Conservation (phyloP, 2,797 vertebrate species). For the Myotis daubentonii region DNA sequence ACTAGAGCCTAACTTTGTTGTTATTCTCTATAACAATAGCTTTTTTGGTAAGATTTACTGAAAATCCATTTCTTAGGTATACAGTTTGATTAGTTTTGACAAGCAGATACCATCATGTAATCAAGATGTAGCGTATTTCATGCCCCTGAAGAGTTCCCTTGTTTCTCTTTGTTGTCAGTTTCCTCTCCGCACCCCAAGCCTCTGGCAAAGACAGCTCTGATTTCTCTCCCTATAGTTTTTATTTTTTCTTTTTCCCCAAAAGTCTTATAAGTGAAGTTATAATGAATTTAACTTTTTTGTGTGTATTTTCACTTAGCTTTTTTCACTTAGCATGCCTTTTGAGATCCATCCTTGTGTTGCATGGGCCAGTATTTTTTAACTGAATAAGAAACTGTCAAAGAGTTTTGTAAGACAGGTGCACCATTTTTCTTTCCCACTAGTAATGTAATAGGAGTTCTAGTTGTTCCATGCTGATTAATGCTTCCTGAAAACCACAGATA, state of each 20-base stretch:
- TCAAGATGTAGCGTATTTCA: neutral
- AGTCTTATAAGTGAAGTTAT: neutral
- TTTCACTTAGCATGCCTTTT: neutral
- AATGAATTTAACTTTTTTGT: neutral
- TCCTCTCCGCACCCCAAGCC: rapidly evolving
- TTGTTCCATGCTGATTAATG: neutral
- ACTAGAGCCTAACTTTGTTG: neutral
- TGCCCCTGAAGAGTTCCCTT: neutral
- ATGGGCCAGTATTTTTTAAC: neutral
- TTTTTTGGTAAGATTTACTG: neutral
- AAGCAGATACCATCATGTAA: neutral
- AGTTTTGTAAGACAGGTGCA: neutral
- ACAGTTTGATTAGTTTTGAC: neutral
- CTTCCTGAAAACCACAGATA: neutral
- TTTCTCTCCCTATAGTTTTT: neutral
- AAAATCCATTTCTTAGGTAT: neutral
- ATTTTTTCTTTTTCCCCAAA: constrained; percentile 2
- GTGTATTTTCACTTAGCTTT: neutral
- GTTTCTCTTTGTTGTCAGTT: neutral
- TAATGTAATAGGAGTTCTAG: neutral
- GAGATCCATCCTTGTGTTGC: neutral
- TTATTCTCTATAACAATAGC: neutral
- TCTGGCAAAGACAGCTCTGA: neutral
- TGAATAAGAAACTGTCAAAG: neutral
- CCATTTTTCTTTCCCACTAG: neutral